Conservation (phyloP, 2,888 invertebrate species). For the Doris montereyensis region DNA sequence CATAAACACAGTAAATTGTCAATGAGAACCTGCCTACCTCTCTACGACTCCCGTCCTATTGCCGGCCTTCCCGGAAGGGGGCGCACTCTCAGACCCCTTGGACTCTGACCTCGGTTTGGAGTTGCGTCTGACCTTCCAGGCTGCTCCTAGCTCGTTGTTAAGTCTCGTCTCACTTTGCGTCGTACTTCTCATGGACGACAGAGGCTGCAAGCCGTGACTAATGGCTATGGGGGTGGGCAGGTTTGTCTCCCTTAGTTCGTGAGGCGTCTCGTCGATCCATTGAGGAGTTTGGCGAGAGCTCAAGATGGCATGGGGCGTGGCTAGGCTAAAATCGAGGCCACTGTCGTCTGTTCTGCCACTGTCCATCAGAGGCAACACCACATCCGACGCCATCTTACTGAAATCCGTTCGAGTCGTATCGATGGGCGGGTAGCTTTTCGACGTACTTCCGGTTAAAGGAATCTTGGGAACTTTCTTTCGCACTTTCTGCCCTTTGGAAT, state of each 20-base stretch:
- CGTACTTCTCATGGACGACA: neutral
- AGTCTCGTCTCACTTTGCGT: neutral
- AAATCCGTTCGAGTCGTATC: constrained; percentile 25
- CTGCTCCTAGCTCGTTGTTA: neutral
- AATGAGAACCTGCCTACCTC: no score
- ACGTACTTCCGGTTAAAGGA: neutral
- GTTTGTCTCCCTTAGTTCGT: neutral
- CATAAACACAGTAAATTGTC: no score
- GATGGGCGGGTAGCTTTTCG: constrained; percentile 10
- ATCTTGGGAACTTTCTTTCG: neutral
- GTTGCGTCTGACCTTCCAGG: neutral
- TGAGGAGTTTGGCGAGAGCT: neutral
- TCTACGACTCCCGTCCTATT: no score
- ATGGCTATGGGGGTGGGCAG: neutral
- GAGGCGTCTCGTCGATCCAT: neutral
- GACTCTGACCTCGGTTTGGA: neutral
- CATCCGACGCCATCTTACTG: constrained; percentile 12
- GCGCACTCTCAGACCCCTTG: neutral
- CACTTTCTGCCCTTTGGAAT: constrained; percentile 28
- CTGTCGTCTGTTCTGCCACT: neutral
- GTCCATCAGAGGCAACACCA: neutral
- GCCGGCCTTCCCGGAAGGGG: neutral
- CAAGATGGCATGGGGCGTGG: neutral
- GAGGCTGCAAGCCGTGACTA: neutral
- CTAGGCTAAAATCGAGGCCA: neutral